Base-by-base conservation (phyloP, 53 echinoderm and acorn worm species). In the Echinarachnius parma region DNA sequence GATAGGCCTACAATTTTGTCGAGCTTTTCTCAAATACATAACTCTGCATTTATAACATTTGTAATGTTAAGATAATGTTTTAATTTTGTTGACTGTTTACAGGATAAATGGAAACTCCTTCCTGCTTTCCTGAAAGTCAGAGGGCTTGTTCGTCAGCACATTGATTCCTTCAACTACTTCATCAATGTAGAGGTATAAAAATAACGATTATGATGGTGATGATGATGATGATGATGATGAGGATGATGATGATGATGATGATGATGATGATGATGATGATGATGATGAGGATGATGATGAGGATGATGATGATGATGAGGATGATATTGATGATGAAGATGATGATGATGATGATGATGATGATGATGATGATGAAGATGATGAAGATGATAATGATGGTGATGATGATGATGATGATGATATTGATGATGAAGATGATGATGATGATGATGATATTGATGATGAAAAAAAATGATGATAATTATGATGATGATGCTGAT, bases 81-180 rank as follows among this genome's bases (percentile, higher is more conserved):
- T n/a, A n/a, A n/a, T n/a, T n/a, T n/a, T n/a, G n/a, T n/a, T n/a
- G n/a, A 83, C 59, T 87, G 31, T 23, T 46, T 75, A 9, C 65
- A 96, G 96, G 96, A 96, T 13, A 96, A 96, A 79, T 96, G 96
- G 96, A 96, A 96, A 53, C 72, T 96, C 4, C 78, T 96, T 13
- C 96, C 96, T 15, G 96, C 96, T 10, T 96, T 96, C 63, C 66
- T 96, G 58, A 96, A 96, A 44, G 96, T 96, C 15, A 65, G 90
- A 9, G 96, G 96, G 9, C 75, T 96, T 39, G 96, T 96, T 18
- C 54, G 91, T 11, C 96, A 96, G 56, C 96, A 96, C 56, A 96
- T 96, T 2, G 96, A 96, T 46, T 89, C 89, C 18, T 96, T 96
- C 80, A 91, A 96, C 61, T 96, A 96, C 80, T 96, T 96, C 86